Percentiles rank a stretch among this genome's conserved stretches.
phyloP scores from a whole-genome alignment of 2,888 invertebrate genomes.

The Polyommatus icarus region DNA sequence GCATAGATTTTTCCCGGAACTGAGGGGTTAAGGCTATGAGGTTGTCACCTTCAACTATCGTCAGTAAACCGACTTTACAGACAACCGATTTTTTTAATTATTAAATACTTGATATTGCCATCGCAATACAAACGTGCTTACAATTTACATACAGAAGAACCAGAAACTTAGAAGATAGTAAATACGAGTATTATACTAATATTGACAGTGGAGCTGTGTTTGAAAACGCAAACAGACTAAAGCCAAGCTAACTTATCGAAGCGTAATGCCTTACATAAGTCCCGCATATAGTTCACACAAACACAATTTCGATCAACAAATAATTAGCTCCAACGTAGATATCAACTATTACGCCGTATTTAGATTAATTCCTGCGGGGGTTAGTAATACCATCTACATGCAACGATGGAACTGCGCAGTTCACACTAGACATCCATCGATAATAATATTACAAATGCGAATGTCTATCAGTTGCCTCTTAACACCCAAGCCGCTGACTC shows the following conservation, averaged over 20 bases:
- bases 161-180: not conserved
- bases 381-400: not conserved
- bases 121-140: not conserved
- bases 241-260: not conserved
- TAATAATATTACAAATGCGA: too few relatives aligned
- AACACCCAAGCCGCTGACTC: too few relatives aligned
- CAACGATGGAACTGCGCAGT: too few relatives aligned
- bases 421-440: too few relatives aligned
- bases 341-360: conserved; percentile 18
- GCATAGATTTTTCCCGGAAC: too few relatives aligned
- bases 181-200: conserved; percentile 10
- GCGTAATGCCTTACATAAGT: conserved; percentile 11
- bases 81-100: too few relatives aligned
- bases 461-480: too few relatives aligned
- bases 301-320: conserved; percentile 29
- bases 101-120: too few relatives aligned
- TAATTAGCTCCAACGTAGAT: conserved; percentile 22
- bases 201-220: conserved; percentile 2
- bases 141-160: not conserved
- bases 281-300: conserved; percentile 1
- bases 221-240: conserved; percentile 5
- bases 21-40: too few relatives aligned
- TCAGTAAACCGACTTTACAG: too few relatives aligned
- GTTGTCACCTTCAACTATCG: too few relatives aligned
- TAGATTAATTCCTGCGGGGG: conserved; percentile 5